phyloP scores from a whole-genome alignment of 2,797 vertebrate species.

The Australoheros facetus region DNA sequence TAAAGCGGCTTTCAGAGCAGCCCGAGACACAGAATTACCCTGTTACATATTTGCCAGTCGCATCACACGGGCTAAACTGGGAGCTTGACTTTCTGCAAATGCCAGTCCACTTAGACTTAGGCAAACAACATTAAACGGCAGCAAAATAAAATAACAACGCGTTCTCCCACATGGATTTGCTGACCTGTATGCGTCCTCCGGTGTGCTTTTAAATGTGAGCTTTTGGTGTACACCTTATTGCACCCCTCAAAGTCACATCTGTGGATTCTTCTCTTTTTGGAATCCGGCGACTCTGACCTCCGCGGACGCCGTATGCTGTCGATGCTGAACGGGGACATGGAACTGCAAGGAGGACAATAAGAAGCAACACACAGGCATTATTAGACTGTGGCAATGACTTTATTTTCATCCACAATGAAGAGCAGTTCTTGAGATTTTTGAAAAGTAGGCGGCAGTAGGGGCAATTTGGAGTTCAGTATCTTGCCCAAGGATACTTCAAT shows the following conservation, averaged over 20 bases:
- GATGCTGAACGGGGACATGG: constrained; percentile 98
- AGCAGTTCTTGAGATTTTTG: not conserved
- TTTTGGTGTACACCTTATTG: constrained; percentile 99
- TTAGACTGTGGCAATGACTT: not conserved
- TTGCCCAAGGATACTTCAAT: not conserved
- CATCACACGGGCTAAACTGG: not conserved
- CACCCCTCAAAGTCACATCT: constrained; percentile 99
- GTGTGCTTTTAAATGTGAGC: constrained; percentile 98
- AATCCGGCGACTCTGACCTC: constrained; percentile 97
- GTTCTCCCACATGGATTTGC: constrained; percentile 6
- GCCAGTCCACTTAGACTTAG: not conserved
- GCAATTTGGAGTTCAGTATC: not conserved
- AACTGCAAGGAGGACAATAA: constrained; percentile 78
- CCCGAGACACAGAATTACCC: not conserved
- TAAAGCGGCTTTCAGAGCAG: not conserved
- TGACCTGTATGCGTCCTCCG: constrained; percentile 97
- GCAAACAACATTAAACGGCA: not conserved
- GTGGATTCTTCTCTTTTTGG: constrained; percentile 97
- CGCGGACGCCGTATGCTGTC: constrained; percentile 97
- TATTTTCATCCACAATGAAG: not conserved
- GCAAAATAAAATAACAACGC: not conserved
- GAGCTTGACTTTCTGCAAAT: not conserved
- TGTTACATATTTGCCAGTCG: not conserved
- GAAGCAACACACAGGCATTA: not conserved
- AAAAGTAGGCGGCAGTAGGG: not conserved